Evolutionary conservation across 2,888 invertebrate genomes (phyloP).

Genomic region (Lydus trimaculatus): DNA sequence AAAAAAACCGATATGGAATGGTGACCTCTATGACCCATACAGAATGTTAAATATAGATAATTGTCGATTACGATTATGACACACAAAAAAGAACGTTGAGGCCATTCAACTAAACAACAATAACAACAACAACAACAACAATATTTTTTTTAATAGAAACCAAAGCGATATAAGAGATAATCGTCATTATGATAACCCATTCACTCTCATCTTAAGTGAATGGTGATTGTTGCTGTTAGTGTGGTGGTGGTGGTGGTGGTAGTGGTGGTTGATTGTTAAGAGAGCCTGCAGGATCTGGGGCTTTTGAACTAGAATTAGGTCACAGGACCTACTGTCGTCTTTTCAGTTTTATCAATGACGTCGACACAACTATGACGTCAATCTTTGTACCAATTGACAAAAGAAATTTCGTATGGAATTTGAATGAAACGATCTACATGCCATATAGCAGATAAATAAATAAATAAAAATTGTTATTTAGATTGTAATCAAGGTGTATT

Average conservation of each 20-base stretch:
- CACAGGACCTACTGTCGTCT: slow-evolving; percentile 17
- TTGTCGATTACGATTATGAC: neutral
- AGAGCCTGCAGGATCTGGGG: slow-evolving; percentile 19
- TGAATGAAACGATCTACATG: neutral
- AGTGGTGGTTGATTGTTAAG: neutral
- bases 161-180: no score
- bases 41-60: neutral
- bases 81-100: neutral
- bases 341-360: slow-evolving; percentile 17
- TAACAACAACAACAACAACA: no score
- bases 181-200: slow-evolving; percentile 4
- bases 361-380: slow-evolving; percentile 12
- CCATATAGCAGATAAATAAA: neutral
- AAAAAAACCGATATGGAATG: neutral
- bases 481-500: no score
- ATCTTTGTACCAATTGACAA: neutral
- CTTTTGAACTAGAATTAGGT: slow-evolving; percentile 26
- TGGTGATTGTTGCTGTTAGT: neutral
- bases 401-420: neutral
- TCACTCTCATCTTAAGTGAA: neutral
- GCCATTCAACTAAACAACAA: neutral
- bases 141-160: no score
- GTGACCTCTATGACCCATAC: neutral
- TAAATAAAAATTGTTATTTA: neutral
- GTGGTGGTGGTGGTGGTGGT: neutral